These are phyloP conservation scores for Opisthocomus hoazin DNA, from an alignment of 2,113 vertebrate species.

Conservation along the genomic window DNA sequence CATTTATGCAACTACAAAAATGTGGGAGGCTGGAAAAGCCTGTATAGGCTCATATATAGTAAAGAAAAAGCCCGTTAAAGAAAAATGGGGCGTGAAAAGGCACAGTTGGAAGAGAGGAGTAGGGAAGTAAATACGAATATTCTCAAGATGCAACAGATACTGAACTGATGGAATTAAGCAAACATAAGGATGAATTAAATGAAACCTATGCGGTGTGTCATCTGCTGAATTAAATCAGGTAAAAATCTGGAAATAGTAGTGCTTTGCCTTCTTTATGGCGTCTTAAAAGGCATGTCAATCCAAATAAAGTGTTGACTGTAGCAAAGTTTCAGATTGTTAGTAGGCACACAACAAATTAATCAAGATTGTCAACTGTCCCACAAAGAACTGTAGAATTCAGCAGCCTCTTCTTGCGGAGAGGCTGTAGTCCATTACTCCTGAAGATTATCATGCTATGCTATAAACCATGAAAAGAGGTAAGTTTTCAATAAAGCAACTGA, in stretches of 20 bases:
- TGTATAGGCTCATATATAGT: neutral
- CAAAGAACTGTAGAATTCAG: neutral
- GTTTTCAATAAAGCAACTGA: neutral
- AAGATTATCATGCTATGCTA: neutral
- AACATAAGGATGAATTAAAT: neutral
- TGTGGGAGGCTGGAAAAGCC: neutral
- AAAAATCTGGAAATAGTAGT: neutral
- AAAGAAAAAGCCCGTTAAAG: neutral
- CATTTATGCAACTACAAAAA: neutral
- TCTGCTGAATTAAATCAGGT: neutral
- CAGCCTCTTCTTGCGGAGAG: neutral
- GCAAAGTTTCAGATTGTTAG: neutral
- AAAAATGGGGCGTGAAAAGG: neutral
- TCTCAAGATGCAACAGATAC: neutral
- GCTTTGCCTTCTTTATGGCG: neutral
- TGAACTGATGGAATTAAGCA: neutral
- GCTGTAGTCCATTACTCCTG: neutral
- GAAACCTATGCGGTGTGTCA: neutral
- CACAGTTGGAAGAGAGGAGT: neutral
- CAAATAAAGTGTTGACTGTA: neutral
- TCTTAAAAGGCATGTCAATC: neutral
- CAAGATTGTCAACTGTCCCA: neutral
- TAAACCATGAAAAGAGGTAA: neutral
- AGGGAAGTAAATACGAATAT: neutral
- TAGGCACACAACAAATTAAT: neutral